These are phyloP conservation scores for Philopedon plagiatum DNA, from an alignment of 2,888 invertebrate species.

Conservation along the genomic window DNA sequence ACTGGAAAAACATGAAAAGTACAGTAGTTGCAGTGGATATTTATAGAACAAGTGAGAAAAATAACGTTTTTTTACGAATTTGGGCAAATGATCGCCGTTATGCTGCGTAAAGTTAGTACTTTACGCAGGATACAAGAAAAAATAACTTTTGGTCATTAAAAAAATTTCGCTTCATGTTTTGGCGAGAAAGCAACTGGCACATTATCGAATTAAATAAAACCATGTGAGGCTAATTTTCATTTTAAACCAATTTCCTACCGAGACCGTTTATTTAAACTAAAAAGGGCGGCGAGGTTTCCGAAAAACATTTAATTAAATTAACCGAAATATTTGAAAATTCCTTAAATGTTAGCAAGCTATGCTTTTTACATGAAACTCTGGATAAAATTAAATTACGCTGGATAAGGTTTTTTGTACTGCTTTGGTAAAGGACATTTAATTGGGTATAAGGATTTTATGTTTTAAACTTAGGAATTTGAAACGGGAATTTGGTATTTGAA, in stretches of 20 bases:
- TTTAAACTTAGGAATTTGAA: not conserved
- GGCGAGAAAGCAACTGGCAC: no score
- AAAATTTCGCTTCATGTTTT: no score
- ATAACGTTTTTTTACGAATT: no score
- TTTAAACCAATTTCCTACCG: not conserved
- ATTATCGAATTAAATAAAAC: not conserved
- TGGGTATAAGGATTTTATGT: conserved; percentile 1
- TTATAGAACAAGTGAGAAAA: no score
- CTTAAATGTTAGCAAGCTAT: conserved; percentile 33
- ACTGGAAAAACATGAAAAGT: no score
- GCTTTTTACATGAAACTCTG: conserved; percentile 12
- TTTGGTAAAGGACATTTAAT: conserved; percentile 11
- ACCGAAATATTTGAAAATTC: conserved; percentile 40
- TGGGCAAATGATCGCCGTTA: no score
- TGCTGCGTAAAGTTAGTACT: no score
- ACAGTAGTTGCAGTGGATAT: no score
- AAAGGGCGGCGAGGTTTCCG: conserved; percentile 9
- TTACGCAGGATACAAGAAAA: no score
- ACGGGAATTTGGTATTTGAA: not conserved
- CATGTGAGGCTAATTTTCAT: not conserved
- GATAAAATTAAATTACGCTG: conserved; percentile 34
- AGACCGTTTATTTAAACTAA: conserved; percentile 7
- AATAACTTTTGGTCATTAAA: no score
- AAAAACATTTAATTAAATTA: conserved; percentile 44
- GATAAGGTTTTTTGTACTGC: conserved; percentile 9